These are phyloP conservation scores for Todus mexicanus DNA, from an alignment of 2,797 vertebrate genomes.

Conservation along the genomic window DNA sequence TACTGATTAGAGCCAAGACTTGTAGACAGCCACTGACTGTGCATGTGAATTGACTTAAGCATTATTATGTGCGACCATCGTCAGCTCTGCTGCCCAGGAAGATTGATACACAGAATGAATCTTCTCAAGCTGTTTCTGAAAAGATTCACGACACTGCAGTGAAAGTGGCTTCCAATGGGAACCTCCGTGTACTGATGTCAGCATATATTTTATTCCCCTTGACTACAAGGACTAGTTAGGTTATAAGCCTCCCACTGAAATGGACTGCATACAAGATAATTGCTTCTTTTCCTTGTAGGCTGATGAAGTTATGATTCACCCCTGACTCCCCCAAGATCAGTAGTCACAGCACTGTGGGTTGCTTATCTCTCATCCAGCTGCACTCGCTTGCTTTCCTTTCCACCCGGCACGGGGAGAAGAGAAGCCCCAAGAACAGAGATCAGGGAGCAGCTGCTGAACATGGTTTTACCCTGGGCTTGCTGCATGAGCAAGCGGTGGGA, in stretches of 20 bases:
- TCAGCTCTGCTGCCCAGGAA: constrained; percentile 49
- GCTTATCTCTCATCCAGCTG: neutral
- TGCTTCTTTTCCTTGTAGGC: constrained; percentile 10
- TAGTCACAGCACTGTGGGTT: neutral
- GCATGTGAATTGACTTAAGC: constrained; percentile 43
- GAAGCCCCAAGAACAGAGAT: neutral
- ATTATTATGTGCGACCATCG: constrained; percentile 30
- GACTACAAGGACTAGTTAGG: constrained; percentile 47
- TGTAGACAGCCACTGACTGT: constrained; percentile 15
- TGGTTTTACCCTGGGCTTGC: neutral
- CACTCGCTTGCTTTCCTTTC: neutral
- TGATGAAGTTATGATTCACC: constrained; percentile 35
- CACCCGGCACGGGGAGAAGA: neutral
- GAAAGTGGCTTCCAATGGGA: constrained; percentile 56
- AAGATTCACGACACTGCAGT: constrained; percentile 66
- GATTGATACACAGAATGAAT: constrained; percentile 58
- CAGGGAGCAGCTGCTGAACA: neutral
- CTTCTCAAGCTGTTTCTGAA: constrained; percentile 65
- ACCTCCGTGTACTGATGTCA: constrained; percentile 55
- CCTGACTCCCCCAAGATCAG: neutral
- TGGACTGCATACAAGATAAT: constrained; percentile 1
- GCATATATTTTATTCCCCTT: constrained; percentile 54
- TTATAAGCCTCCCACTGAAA: constrained; percentile 48
- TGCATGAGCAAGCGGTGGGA: neutral
- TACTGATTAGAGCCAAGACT: constrained; percentile 47